Evolutionary conservation across 2,888 invertebrate species (phyloP).

Genomic region (Cremastinae sp.): DNA sequence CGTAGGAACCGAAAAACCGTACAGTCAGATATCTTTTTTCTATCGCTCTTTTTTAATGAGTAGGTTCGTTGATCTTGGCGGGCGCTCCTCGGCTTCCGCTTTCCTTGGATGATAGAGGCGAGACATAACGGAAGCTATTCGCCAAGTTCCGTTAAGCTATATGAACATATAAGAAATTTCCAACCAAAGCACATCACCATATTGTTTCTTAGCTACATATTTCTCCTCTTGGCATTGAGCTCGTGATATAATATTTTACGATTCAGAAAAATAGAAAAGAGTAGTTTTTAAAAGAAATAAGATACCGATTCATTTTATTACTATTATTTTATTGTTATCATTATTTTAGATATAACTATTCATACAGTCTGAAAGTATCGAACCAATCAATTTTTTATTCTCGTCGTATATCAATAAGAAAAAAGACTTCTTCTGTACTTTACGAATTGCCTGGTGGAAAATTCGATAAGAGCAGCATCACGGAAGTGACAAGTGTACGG

Average conservation of each 20-base stretch:
- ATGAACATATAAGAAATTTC: constrained; percentile 8
- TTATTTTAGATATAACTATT: no score
- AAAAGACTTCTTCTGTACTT: constrained; percentile 19
- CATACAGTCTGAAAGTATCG: neutral
- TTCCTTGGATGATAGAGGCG: constrained; percentile 45
- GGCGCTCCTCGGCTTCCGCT: constrained; percentile 42
- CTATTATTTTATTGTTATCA: no score
- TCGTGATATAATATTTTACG: no score
- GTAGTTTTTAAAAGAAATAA: no score
- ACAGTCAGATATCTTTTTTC: neutral
- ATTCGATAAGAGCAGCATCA: constrained; percentile 12
- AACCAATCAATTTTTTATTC: constrained; percentile 29
- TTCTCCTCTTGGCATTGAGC: neutral
- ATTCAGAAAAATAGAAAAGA: no score
- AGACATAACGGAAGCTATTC: constrained; percentile 44
- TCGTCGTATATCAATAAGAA: constrained; percentile 10
- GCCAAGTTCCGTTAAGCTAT: constrained; percentile 22
- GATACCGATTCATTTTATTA: no score
- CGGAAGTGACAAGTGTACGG: neutral
- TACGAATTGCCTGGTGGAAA: constrained; percentile 20
- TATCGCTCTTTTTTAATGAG: neutral
- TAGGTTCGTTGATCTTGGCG: constrained; percentile 46
- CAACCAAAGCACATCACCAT: neutral
- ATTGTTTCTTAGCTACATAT: neutral
- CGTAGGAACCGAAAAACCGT: no score